Conservation (phyloP, 1,140 invertebrate genomes). For the Adoxophyes honmai region DNA sequence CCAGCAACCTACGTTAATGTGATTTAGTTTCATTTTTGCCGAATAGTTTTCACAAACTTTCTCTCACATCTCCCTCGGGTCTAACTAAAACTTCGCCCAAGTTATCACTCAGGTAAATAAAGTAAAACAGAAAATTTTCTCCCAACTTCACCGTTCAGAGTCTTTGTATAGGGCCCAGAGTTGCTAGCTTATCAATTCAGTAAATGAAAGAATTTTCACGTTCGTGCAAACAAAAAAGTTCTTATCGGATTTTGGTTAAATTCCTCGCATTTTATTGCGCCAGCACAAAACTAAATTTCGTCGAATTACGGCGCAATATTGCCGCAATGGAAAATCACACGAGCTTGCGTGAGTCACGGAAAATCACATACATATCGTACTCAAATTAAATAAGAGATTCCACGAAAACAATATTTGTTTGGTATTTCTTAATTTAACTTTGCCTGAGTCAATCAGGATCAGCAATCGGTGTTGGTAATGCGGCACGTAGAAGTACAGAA, state of each 20-base stretch:
- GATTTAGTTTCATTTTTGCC: slow-evolving; percentile 50
- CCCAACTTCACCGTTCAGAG: slow-evolving; percentile 19
- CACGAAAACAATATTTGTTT: too few relatives aligned
- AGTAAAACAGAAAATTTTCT: slow-evolving; percentile 41
- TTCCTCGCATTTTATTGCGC: slow-evolving; percentile 20
- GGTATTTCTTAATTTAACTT: too few relatives aligned
- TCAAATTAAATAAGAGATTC: too few relatives aligned
- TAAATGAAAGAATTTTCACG: slow-evolving; percentile 40
- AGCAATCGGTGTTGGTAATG: too few relatives aligned
- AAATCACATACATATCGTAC: slow-evolving; percentile 16
- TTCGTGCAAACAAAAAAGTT: slow-evolving; percentile 27
- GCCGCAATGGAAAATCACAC: slow-evolving; percentile 27
- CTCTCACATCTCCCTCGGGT: slow-evolving; percentile 21
- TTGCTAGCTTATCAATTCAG: slow-evolving; percentile 41
- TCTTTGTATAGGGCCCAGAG: slow-evolving; percentile 36
- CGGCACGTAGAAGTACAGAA: too few relatives aligned
- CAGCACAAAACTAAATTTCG: slow-evolving; percentile 29
- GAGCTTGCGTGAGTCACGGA: slow-evolving; percentile 33
- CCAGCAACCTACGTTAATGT: slow-evolving; percentile 47
- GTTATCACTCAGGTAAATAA: slow-evolving; percentile 59
- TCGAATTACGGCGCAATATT: slow-evolving; percentile 6
- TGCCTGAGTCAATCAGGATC: too few relatives aligned
- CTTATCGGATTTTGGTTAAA: slow-evolving; percentile 24
- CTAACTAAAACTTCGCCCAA: slow-evolving; percentile 31
- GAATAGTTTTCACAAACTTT: slow-evolving; percentile 45